Evolutionary conservation across 2,797 vertebrate species (phyloP).

Genomic region (Pyrocephalus nanus): DNA sequence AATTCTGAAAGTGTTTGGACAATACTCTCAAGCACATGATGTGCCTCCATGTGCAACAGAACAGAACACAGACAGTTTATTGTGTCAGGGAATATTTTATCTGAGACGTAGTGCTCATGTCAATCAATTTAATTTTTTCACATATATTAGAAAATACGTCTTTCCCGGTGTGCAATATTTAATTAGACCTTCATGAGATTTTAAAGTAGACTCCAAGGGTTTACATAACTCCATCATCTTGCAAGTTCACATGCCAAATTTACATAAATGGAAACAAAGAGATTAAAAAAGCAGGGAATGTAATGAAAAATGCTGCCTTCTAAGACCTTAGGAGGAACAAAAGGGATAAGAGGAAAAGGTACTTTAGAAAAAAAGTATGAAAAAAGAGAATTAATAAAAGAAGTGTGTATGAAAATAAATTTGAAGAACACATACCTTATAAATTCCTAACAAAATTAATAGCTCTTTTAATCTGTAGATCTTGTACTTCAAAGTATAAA

Average conservation of each 20-base stretch:
- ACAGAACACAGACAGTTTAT: too few relatives aligned
- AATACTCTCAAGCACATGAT: neutral
- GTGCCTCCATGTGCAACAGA: neutral
- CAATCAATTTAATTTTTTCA: slow-evolving; percentile 25
- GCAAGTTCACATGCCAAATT: slow-evolving; percentile 22
- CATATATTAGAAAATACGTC: slow-evolving; percentile 11
- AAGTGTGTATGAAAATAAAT: neutral
- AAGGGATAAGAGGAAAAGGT: slow-evolving; percentile 17
- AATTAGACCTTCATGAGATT: slow-evolving; percentile 55
- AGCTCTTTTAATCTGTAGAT: slow-evolving; percentile 9
- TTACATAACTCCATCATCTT: slow-evolving; percentile 44
- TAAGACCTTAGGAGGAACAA: slow-evolving; percentile 41
- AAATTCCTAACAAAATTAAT: slow-evolving; percentile 24
- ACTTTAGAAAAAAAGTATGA: neutral
- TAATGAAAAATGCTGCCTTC: slow-evolving; percentile 43
- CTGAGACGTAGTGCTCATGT: neutral
- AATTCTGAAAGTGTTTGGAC: neutral
- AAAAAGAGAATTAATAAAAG: slow-evolving; percentile 33
- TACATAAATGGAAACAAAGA: slow-evolving; percentile 59
- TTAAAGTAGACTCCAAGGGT: slow-evolving; percentile 52
- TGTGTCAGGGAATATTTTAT: neutral
- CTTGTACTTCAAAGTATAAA: neutral
- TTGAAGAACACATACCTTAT: neutral
- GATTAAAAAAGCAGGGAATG: slow-evolving; percentile 34
- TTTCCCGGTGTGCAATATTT: slow-evolving; percentile 25